These are phyloP conservation scores for Chloromyia formosa DNA, from an alignment of 2,888 invertebrate species.

Conservation along the genomic window DNA sequence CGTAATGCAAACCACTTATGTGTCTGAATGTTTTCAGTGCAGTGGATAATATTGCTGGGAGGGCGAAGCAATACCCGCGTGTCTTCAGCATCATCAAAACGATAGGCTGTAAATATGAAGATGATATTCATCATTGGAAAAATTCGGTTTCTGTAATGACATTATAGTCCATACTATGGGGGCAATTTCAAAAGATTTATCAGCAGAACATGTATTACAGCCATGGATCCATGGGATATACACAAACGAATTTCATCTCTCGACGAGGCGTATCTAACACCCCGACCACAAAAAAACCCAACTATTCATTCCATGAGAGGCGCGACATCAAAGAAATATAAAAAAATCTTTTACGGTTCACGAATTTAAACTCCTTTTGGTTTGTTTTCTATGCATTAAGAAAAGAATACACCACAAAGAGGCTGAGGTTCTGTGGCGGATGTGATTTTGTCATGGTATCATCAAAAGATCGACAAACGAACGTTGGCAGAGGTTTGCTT, in stretches of 20 bases:
- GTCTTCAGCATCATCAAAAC: not conserved
- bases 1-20: constrained; percentile 19
- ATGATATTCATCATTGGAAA: constrained; percentile 23
- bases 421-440: not conserved
- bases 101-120: not conserved
- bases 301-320: constrained; percentile 15
- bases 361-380: constrained; percentile 20
- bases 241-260: constrained; percentile 19
- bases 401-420: not conserved
- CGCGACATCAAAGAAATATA: constrained; percentile 26
- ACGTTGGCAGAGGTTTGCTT: not conserved
- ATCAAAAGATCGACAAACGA: not conserved
- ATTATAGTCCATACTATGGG: not conserved
- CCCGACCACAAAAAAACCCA: not conserved
- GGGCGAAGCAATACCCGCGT: not conserved
- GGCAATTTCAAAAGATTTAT: constrained; percentile 32
- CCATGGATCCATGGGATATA: not conserved
- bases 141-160: constrained; percentile 26
- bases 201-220: not conserved
- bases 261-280: constrained; percentile 29
- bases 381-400: not conserved
- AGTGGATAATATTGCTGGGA: too few species aligned
- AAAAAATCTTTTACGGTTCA: constrained; percentile 17
- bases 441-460: constrained; percentile 35
- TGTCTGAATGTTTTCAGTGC: too few species aligned